Base-by-base conservation (phyloP, 2,888 invertebrate genomes). In the Caenorhabditis panamensis region DNA sequence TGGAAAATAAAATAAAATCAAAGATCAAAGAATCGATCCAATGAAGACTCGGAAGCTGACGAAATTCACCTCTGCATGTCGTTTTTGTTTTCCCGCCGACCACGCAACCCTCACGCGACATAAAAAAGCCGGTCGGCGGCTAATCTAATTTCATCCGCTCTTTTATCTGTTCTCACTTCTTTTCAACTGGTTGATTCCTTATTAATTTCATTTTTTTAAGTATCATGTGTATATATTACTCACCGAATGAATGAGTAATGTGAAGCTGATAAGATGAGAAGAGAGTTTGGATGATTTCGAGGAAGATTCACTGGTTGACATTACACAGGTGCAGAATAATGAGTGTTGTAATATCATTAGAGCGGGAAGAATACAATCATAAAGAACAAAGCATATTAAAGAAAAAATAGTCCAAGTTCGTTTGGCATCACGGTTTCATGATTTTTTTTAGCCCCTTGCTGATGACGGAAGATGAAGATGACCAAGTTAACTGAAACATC, bases 81-180 rank as follows among this genome's bases (percentile, higher is more conserved):
- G 41, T 41, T 18, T 47, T 18, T 13, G 9, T 53, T 56, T 11
- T 56, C 31, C 54, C 22, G 28, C n/a, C 31, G 18, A 26, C 13
- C 24, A 53, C 26, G 54, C 28, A 18, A 56, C 31, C 31, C 31
- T n/a, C 9, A 26, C 31, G n/a, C 24, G 16, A 41, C 41, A 41
- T 47, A 53, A 53, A 53, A 56, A 56, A 56, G 28, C 54, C 54
- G 54, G 54, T 56, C 31, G 54, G 47, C 5, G 18, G 47, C 26
- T 51, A 51, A 51, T 51, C 51, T 18, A 51, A 51, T 51, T 51
- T 22, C 51, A 51, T 24, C 26, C 24, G 6, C 26, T 22, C 51
- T 24, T 51, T 24, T 44, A n/a, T 18, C 51, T 47, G n/a, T 51
- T 26, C 51, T 26, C 51, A 24, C 24, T 51, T 51, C 26, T 24